Conservation (phyloP, 2,113 vertebrate species). For the Telmatochromis sp. region DNA sequence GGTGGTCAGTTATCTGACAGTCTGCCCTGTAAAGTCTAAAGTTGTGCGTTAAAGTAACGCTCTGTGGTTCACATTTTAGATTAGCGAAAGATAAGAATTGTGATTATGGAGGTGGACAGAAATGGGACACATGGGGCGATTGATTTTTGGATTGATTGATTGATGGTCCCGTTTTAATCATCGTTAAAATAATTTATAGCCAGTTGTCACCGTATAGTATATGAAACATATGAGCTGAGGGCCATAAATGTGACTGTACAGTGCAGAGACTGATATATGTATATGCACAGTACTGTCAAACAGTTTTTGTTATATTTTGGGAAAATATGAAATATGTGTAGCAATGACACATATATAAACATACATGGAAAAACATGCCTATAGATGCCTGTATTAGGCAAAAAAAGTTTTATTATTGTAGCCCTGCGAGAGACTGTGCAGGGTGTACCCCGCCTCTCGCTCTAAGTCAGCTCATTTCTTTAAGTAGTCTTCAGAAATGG, state of each 20-base stretch:
- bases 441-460: rapidly evolving
- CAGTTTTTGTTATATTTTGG: neutral
- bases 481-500: neutral
- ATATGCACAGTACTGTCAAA: neutral
- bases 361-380: neutral
- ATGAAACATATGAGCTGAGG: neutral
- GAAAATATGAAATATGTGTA: rapidly evolving
- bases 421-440: neutral
- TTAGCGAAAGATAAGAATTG: neutral
- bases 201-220: neutral
- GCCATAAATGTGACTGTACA: neutral
- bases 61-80: neutral
- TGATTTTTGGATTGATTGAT: neutral
- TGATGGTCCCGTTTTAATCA: neutral
- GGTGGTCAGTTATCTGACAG: neutral
- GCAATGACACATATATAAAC: neutral
- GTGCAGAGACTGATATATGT: neutral
- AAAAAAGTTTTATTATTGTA: rapidly evolving
- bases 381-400: neutral
- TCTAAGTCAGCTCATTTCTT: neutral
- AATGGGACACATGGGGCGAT: neutral
- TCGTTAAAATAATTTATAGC: neutral
- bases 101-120: neutral
- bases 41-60: neutral
- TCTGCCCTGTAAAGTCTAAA: neutral